Base-by-base conservation (phyloP, 2,797 vertebrate genomes). In the Menidia menidia region DNA sequence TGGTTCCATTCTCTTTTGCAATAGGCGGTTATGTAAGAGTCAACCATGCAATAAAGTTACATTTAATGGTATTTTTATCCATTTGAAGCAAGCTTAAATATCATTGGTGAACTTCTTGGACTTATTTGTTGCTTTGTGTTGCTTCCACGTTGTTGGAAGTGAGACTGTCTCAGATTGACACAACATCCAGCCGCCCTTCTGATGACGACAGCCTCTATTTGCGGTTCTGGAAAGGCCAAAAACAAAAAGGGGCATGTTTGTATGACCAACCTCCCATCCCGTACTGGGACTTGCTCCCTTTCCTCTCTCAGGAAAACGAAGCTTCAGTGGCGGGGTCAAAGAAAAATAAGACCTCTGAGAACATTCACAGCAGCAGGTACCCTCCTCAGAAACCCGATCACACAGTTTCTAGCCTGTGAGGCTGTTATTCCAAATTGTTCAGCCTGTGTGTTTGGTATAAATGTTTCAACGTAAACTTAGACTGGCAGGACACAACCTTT, bases 181-280 rank as follows among this genome's bases (percentile, higher is more conserved):
- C 51, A 55, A 43, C 25, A 18, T 30, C 16, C 25, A 25, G 25
- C 25, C 25, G 25, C 25, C 25, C 51, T 14, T 64, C 31, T 52
- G 43, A 35, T 45, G 62, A 45, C 0, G 41, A 45, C 51, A 54
- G 9, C 62, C 51, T 45, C 30, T 64, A 32, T 64, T 64, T 64
- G 32, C 41, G n/a, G 18, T 19, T 55, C 6, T 45, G 51, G 32
- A 44, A 64, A n/a, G 41, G 62, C 53, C 43, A 54, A 54, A 31
- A 43, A 43, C 11, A 43, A 64, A 42, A 44, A 51, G 19, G 4
- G 41, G 44, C 35, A 39, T 39, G 6, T 19, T 45, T n/a, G 44
- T 65, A 45, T 65, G n/a, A 16, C 41, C 30, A 65, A 18, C 41
- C 63, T 35, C 30, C 53, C 1, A 18, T 39, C 31, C 51, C 39